A percentile compares a stretch with the other conserved stretches of the same genome.
Evolutionary conservation across 2,888 invertebrate genomes (phyloP).

Genomic region (Ephialtes manifestator): DNA sequence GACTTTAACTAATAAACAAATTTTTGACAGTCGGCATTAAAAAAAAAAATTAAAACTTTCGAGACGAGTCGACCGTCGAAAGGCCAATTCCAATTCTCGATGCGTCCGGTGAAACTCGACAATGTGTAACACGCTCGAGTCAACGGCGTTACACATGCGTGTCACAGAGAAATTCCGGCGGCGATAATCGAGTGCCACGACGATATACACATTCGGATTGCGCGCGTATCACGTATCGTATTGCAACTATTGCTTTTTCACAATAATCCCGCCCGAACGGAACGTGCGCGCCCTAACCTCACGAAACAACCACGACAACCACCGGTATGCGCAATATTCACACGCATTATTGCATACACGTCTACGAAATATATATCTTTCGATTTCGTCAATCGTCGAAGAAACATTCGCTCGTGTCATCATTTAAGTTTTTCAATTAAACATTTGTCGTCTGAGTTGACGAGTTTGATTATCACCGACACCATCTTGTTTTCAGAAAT

Average conservation of each 20-base stretch:
- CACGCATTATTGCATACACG: constrained; percentile 26
- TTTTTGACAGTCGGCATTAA: no score
- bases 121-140: constrained; percentile 78
- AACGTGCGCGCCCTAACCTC: constrained; percentile 69
- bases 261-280: constrained; percentile 64
- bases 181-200: constrained; percentile 10
- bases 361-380: background rate
- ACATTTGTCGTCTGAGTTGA: no score
- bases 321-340: constrained; percentile 62
- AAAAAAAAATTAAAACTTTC: no score
- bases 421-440: background rate
- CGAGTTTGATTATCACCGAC: background rate
- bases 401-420: constrained; percentile 6
- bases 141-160: constrained; percentile 72
- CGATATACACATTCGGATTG: constrained; percentile 70
- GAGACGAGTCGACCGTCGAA: background rate
- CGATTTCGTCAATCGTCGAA: constrained; percentile 45
- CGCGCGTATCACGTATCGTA: constrained; percentile 66
- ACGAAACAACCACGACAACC: background rate
- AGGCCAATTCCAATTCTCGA: constrained; percentile 70
- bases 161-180: constrained; percentile 71
- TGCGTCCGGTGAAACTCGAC: constrained; percentile 81
- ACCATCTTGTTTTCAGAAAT: background rate
- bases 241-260: constrained; percentile 72
- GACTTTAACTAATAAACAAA: no score